Percentiles rank a stretch among this genome's conserved stretches.
Evolutionary conservation across 2,888 invertebrate species (phyloP).

Genomic region (Cephonodes hylas): DNA sequence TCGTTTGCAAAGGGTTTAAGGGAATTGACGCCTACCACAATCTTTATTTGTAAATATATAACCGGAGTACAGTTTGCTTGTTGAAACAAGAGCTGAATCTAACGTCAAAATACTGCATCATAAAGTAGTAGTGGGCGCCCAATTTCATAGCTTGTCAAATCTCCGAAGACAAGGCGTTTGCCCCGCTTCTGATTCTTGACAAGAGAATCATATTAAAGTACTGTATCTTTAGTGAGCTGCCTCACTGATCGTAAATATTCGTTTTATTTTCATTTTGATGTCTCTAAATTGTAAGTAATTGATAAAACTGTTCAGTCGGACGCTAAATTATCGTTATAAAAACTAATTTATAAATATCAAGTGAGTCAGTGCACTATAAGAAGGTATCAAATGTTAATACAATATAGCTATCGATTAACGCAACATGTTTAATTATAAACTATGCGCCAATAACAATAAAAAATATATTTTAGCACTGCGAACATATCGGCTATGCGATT

Average conservation of each 20-base stretch:
- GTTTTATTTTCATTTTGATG: neutral
- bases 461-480: conserved; percentile 30
- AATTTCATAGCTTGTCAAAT: conserved; percentile 12
- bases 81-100: neutral
- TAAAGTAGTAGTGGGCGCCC: neutral
- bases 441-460: conserved; percentile 19
- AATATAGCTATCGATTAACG: conserved; percentile 21
- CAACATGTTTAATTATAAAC: conserved; percentile 22
- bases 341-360: neutral
- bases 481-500: conserved; percentile 36
- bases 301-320: neutral
- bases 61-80: neutral
- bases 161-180: conserved; percentile 8
- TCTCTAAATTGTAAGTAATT: neutral
- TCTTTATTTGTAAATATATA: neutral
- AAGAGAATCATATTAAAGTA: neutral
- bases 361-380: neutral
- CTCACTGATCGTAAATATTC: neutral
- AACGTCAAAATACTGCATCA: neutral
- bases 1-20: too few relatives aligned
- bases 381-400: conserved; percentile 18
- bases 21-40: neutral
- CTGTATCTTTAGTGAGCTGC: neutral
- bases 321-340: neutral
- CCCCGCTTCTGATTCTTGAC: neutral